Conservation (phyloP, 1,140 invertebrate species). For the Nasonia vitripennis region DNA sequence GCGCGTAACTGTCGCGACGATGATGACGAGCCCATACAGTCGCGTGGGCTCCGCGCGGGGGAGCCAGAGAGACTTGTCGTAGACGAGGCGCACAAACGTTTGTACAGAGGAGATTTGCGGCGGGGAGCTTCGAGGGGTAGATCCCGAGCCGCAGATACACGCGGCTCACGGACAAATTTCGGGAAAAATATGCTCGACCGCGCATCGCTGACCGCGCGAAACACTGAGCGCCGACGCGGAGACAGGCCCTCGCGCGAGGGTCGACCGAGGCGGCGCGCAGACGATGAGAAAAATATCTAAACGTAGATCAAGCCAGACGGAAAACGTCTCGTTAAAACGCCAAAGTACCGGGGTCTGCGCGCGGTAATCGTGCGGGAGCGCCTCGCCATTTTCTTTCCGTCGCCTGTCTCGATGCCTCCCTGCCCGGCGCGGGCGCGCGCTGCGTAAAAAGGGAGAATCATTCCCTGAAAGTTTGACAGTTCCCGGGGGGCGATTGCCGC, state of each 20-base stretch:
- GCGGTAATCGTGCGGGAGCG: conserved; percentile 49
- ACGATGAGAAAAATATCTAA: conserved; percentile 73
- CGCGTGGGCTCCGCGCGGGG: background rate
- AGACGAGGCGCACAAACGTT: background rate
- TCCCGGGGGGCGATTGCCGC: conserved; percentile 33
- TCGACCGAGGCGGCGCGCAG: background rate
- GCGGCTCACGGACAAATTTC: conserved; percentile 69
- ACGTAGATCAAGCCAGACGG: conserved; percentile 69
- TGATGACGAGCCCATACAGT: background rate
- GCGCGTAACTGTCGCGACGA: conserved; percentile 32
- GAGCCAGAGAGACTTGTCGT: background rate
- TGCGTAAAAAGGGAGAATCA: background rate
- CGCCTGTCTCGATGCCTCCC: background rate
- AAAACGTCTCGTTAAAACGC: conserved; percentile 64
- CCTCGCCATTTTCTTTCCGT: background rate
- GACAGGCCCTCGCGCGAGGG: background rate
- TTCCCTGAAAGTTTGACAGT: conserved; percentile 32
- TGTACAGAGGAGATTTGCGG: conserved; percentile 62
- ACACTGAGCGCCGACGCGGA: background rate
- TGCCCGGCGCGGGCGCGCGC: background rate
- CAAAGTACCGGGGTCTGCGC: conserved; percentile 57
- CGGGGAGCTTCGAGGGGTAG: conserved; percentile 62
- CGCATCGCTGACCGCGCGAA: conserved; percentile 13
- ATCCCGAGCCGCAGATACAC: conserved; percentile 69
- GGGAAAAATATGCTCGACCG: conserved; percentile 69